Percentiles rank a stretch among this genome's conserved stretches.
phyloP scores from a whole-genome alignment of 2,113 vertebrate genomes.

The Toxotes jaculatrix region DNA sequence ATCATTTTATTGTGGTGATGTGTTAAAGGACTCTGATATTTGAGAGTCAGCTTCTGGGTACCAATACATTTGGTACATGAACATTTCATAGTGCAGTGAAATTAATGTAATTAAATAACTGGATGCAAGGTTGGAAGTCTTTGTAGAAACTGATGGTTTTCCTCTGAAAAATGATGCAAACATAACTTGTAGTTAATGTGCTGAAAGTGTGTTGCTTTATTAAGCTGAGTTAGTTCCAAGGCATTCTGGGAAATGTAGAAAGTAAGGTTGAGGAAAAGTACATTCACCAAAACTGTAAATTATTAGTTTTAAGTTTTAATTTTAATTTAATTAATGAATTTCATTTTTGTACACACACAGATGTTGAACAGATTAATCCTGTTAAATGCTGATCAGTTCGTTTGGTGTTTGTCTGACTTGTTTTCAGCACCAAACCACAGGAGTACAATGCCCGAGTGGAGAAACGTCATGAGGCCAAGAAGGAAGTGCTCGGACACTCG shows the following conservation, averaged over 20 bases:
- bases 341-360: no score
- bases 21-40: no score
- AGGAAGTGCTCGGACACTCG: slow-evolving; percentile 88
- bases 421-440: slow-evolving; percentile 87
- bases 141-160: neutral
- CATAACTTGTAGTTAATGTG: neutral
- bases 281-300: neutral
- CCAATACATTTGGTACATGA: no score
- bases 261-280: neutral
- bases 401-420: neutral
- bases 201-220: no score
- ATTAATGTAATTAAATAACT: no score
- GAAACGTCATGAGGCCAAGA: slow-evolving; percentile 84
- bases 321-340: no score
- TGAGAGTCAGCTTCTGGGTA: no score
- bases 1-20: no score
- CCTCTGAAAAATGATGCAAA: neutral
- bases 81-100: no score
- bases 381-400: rapidly evolving
- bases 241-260: neutral
- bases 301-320: no score
- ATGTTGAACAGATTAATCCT: neutral
- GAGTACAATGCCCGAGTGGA: slow-evolving; percentile 89
- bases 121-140: no score
- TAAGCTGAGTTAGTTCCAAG: neutral